Evolutionary conservation across 2,113 vertebrate genomes (phyloP), one percentile per base, ranked within the genome.

Genomic region (Planiliza haematocheilus): DNA sequence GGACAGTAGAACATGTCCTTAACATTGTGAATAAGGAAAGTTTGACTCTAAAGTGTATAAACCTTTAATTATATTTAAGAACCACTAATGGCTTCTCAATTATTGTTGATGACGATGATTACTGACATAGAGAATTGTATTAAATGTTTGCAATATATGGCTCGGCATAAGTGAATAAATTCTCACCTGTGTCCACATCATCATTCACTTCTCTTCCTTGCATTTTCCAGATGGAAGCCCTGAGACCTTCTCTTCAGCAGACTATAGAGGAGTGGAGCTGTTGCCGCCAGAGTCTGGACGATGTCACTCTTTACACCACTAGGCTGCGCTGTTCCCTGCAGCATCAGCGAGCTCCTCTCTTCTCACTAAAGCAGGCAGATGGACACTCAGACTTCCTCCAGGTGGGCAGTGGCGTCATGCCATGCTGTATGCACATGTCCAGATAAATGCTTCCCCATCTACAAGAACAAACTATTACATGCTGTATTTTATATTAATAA

Each of bases 331-430:
- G 94, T 64, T 79, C 81, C 71, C 41, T 94, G 83, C 91, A 94
- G 14, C 92, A 92, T 34, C 89, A 89, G 75, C 86, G 82, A 70
- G 85, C 85, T 16, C 76, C 91, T 18, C 70, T 86, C 16, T 60
- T 93, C 42, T 96, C 95, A 0, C 12, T 92, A 52, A 85, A 92
- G 77, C 92, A 95, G 86, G 85, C 95, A 70, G 84, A 83, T 38
- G 77, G 55, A 12, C 86, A 93, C 21, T 57, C 93, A 67, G 88
- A 94, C 74, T 89, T 78, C 51, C 93, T 98, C 8, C 94, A 96
- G 96, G 98, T 99, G 91, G 86, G 79, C 7, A 41, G 2, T 34
- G 34, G 36, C 50, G 6, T 63, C 10, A 55, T 21, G 18, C 39
- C 36, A 1, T 53, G 5, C 34, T 18, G 10, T 9, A 50, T n/a